phyloP scores from a whole-genome alignment of 1,140 invertebrate genomes.

The Drosophila cardini region DNA sequence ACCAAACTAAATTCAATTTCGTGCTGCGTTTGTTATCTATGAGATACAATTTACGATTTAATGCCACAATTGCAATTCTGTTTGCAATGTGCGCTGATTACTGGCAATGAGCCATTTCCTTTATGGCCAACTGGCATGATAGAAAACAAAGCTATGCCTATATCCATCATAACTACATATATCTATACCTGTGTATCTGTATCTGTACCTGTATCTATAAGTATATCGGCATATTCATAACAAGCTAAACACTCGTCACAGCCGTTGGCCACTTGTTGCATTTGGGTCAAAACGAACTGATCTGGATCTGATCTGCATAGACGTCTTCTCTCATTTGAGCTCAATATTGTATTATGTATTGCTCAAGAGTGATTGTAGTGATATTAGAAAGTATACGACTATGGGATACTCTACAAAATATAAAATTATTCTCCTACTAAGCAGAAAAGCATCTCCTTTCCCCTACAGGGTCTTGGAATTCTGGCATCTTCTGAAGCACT shows the following conservation, averaged over 20 bases:
- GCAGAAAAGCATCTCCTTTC: neutral
- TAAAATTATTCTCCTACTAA: neutral
- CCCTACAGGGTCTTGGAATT: neutral
- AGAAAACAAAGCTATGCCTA: conserved; percentile 24
- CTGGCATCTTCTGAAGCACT: neutral
- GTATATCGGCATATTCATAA: neutral
- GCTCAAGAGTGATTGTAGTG: no score
- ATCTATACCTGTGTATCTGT: no score
- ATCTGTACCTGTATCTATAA: neutral
- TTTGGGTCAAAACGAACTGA: conserved; percentile 45
- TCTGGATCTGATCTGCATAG: neutral
- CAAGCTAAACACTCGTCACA: conserved; percentile 16
- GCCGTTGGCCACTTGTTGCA: conserved; percentile 30
- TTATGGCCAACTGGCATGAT: conserved; percentile 31
- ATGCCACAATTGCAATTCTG: conserved; percentile 56
- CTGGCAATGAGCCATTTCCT: conserved; percentile 77
- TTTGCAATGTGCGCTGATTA: conserved; percentile 56
- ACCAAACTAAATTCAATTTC: conserved; percentile 46
- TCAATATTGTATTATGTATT: neutral
- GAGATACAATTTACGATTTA: conserved; percentile 64
- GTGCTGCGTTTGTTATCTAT: conserved; percentile 50
- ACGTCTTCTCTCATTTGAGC: neutral
- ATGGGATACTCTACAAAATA: no score
- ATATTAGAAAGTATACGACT: no score
- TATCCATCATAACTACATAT: neutral